Evolutionary conservation across 2,797 vertebrate genomes (phyloP).

Genomic region (Myiotriccus ornatus): DNA sequence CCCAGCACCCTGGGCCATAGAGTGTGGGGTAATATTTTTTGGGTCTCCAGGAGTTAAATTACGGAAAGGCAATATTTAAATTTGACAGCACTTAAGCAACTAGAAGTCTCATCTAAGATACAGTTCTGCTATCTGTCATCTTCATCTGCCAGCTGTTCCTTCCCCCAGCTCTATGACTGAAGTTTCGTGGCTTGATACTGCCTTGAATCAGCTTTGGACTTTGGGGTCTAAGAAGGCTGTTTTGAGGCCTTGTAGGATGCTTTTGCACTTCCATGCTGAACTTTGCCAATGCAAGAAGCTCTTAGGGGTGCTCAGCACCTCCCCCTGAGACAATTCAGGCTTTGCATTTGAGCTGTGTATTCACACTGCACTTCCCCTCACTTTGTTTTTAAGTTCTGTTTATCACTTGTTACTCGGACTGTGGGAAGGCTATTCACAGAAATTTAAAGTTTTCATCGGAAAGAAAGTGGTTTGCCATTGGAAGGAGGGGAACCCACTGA

Average conservation of each 20-base stretch:
- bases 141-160: slow-evolving; percentile 23
- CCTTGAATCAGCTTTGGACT: not conserved
- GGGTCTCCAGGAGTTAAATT: not conserved
- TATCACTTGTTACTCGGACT: not conserved
- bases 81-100: not conserved
- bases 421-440: not conserved
- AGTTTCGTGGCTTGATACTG: not conserved
- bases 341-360: slow-evolving; percentile 10
- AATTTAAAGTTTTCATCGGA: slow-evolving; percentile 10
- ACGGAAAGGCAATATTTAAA: not conserved
- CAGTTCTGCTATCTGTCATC: not conserved
- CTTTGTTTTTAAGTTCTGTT: slow-evolving; percentile 4
- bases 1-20: not conserved
- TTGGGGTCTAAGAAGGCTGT: slow-evolving; percentile 4
- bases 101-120: not conserved
- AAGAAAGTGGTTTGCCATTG: slow-evolving; percentile 12
- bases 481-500: not conserved
- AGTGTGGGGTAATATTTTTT: not conserved
- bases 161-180: not conserved
- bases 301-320: not conserved
- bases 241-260: not conserved
- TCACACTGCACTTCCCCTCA: not conserved
- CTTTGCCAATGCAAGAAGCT: not conserved
- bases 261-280: not conserved
- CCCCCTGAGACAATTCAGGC: not conserved